Evolutionary conservation across 2,113 vertebrate species (phyloP).

Genomic region (Microtus ochrogaster): DNA sequence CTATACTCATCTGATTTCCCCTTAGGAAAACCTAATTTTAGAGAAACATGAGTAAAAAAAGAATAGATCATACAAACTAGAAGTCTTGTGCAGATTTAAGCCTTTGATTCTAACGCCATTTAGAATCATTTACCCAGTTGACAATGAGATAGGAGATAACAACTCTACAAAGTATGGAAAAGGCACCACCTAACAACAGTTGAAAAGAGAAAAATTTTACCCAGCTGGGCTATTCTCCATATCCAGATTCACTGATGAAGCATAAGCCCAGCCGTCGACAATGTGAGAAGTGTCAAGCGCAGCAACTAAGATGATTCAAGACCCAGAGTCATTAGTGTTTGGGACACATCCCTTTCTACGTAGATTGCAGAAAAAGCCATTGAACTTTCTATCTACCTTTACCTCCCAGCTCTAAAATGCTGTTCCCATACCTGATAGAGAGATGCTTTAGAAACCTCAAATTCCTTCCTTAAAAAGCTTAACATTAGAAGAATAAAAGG

Average conservation of each 20-base stretch:
- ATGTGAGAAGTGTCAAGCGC: neutral
- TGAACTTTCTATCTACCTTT: neutral
- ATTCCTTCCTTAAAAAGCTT: neutral
- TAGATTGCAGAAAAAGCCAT: conserved; percentile 35
- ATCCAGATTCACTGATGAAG: neutral
- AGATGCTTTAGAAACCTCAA: conserved; percentile 18
- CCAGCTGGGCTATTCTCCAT: neutral
- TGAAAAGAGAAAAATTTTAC: conserved; percentile 51
- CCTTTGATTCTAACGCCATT: neutral
- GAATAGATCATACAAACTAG: neutral
- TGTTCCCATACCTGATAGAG: neutral
- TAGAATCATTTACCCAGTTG: conserved; percentile 14
- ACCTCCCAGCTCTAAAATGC: neutral
- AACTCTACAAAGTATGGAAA: neutral
- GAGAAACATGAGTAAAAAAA: neutral
- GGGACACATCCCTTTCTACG: neutral
- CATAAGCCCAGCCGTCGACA: neutral
- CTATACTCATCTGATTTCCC: neutral
- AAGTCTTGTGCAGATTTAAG: neutral
- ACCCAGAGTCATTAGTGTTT: neutral
- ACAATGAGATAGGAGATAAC: conserved; percentile 36
- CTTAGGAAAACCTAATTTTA: neutral
- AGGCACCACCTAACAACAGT: neutral
- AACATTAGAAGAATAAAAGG: neutral
- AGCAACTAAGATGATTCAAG: conserved; percentile 35